A percentile compares a stretch with the other conserved stretches of the same genome.
Evolutionary conservation across 1,140 invertebrate genomes (phyloP).

Genomic region (Trachymyrmex cornetzi): DNA sequence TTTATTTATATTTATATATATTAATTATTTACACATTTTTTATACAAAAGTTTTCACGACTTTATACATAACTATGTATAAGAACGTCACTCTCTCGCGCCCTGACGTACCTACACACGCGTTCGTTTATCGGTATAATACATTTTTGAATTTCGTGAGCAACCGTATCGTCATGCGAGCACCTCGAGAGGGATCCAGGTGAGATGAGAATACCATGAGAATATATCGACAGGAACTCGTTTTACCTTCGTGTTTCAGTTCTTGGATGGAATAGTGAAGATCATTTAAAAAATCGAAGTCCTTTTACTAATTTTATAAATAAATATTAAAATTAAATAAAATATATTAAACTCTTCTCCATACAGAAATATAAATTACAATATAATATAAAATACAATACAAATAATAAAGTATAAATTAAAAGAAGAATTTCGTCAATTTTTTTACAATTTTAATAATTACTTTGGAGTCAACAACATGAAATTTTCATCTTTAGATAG

Average conservation of each 20-base stretch:
- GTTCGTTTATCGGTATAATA: conserved; percentile 80
- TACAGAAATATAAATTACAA: conserved; percentile 1
- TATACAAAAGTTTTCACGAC: conserved; percentile 84
- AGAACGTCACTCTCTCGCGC: conserved; percentile 72
- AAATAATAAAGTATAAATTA: not conserved
- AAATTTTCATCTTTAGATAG: not conserved
- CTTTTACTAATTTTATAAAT: not conserved
- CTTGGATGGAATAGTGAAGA: not conserved
- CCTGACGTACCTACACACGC: conserved; percentile 65
- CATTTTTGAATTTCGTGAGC: conserved; percentile 80
- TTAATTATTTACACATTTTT: conserved; percentile 83
- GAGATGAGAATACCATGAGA: not conserved
- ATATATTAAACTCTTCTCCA: not conserved
- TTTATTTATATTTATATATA: conserved; percentile 82
- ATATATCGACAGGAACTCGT: not conserved
- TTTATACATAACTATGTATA: conserved; percentile 83
- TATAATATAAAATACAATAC: not conserved
- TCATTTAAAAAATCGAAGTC: not conserved
- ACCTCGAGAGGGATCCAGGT: conserved; percentile 62
- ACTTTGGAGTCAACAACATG: not conserved
- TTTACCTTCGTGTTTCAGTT: not conserved
- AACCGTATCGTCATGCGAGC: conserved; percentile 74
- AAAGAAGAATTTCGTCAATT: not conserved
- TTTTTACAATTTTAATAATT: conserved; percentile 19
- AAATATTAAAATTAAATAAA: not conserved